Conservation (phyloP, 2,797 vertebrate genomes). For the Micromesistius poutassou region DNA sequence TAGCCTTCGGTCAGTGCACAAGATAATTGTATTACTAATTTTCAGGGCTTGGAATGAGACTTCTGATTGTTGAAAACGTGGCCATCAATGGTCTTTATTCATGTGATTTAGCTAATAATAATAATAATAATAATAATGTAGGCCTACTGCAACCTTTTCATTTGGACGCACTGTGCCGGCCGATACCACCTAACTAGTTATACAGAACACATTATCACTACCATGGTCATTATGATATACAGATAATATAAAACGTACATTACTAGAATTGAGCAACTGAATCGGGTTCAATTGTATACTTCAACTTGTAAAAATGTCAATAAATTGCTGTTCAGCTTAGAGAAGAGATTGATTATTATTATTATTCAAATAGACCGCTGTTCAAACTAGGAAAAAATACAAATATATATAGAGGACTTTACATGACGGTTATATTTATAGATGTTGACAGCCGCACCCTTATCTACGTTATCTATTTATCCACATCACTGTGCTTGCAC, state of each 20-base stretch:
- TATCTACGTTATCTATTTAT: background rate
- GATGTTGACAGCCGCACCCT: background rate
- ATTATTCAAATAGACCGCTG: background rate
- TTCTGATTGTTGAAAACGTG: background rate
- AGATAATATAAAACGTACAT: background rate
- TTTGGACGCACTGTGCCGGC: background rate
- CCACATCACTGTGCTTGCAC: background rate
- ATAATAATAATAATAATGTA: background rate
- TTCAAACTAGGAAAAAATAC: background rate
- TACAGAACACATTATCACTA: background rate
- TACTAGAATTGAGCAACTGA: background rate
- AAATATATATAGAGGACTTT: background rate
- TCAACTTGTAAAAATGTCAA: background rate
- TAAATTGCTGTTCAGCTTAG: background rate
- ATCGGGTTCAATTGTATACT: background rate
- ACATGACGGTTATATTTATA: background rate
- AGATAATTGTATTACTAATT: background rate
- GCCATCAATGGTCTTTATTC: background rate
- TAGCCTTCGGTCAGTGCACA: background rate
- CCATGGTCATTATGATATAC: background rate
- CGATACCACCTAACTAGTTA: background rate
- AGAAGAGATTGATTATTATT: background rate
- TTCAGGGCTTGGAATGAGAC: background rate
- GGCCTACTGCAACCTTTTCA: background rate
- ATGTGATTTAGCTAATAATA: background rate